A percentile compares a stretch with the other conserved stretches of the same genome.
phyloP scores from a whole-genome alignment of 2,888 invertebrate genomes.

The Ophion slaviceki region DNA sequence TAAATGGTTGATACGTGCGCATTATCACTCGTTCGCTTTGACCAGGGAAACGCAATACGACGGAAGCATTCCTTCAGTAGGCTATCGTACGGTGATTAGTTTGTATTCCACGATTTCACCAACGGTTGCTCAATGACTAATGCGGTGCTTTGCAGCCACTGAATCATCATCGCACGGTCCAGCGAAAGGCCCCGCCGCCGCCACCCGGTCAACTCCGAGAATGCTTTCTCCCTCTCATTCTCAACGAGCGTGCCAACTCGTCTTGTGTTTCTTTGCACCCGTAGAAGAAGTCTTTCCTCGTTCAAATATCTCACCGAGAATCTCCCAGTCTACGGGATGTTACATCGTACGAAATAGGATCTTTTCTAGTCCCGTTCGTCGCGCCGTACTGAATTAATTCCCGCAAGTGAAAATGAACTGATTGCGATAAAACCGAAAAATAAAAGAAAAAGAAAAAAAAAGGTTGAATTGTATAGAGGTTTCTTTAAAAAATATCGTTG shows the following conservation, averaged over 20 bases:
- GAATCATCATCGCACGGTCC: background rate
- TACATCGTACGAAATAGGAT: no score
- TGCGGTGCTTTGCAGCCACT: slow-evolving; percentile 12
- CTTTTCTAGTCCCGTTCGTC: no score
- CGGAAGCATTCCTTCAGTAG: background rate
- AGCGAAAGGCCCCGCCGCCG: background rate
- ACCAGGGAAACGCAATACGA: background rate
- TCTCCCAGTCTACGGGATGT: background rate
- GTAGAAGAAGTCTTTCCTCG: slow-evolving; percentile 17
- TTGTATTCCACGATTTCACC: slow-evolving; percentile 20
- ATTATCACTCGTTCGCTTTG: background rate
- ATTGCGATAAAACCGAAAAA: no score
- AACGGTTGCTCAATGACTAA: slow-evolving; percentile 42
- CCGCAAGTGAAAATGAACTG: no score
- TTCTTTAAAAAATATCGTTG: no score
- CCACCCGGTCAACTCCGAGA: background rate
- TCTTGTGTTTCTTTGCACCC: background rate
- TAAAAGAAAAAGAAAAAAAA: no score
- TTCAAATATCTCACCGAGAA: slow-evolving; percentile 2
- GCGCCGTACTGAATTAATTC: no score
- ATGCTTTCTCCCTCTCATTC: slow-evolving; percentile 25
- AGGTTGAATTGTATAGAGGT: no score
- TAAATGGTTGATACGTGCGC: no score
- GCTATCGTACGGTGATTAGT: background rate
- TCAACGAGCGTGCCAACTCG: slow-evolving; percentile 19